Evolutionary conservation across 2,888 invertebrate genomes (phyloP).

Genomic region (Dromius quadrimaculatus): DNA sequence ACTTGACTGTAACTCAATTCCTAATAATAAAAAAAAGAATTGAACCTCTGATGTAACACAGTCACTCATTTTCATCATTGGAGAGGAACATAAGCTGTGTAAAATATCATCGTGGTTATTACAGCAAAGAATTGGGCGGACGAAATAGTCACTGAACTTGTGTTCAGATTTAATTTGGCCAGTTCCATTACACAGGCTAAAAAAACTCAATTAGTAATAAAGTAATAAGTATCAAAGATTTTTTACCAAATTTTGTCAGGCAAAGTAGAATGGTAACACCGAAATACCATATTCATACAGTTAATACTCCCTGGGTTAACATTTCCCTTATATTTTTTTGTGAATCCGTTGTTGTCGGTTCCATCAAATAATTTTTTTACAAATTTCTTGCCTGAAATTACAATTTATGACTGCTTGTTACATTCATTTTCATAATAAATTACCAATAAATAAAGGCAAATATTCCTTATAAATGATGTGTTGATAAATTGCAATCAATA

Average conservation of each 20-base stretch:
- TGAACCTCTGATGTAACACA: conserved; percentile 38
- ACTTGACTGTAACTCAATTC: neutral
- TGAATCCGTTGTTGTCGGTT: conserved; percentile 26
- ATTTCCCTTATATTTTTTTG: conserved; percentile 23
- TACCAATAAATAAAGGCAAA: conserved; percentile 56
- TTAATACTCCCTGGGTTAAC: conserved; percentile 28
- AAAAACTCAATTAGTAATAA: neutral
- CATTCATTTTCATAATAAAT: neutral
- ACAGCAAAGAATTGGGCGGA: conserved; percentile 18
- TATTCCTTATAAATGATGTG: conserved; percentile 61
- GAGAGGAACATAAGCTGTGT: conserved; percentile 30
- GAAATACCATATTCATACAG: conserved; percentile 35
- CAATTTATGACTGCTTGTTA: neutral
- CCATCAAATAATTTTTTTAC: conserved; percentile 16
- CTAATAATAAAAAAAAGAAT: no score
- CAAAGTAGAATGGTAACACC: conserved; percentile 37
- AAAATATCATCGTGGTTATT: conserved; percentile 32
- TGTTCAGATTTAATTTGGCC: conserved; percentile 1
- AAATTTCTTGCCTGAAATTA: conserved; percentile 34
- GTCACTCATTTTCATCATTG: conserved; percentile 37
- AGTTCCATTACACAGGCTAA: conserved; percentile 7
- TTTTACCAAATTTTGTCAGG: conserved; percentile 32
- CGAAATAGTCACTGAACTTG: conserved; percentile 36
- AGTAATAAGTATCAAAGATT: neutral
- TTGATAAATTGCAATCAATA: conserved; percentile 60